Conservation (phyloP, 2,888 invertebrate species). For the Auanema freiburgensis region DNA sequence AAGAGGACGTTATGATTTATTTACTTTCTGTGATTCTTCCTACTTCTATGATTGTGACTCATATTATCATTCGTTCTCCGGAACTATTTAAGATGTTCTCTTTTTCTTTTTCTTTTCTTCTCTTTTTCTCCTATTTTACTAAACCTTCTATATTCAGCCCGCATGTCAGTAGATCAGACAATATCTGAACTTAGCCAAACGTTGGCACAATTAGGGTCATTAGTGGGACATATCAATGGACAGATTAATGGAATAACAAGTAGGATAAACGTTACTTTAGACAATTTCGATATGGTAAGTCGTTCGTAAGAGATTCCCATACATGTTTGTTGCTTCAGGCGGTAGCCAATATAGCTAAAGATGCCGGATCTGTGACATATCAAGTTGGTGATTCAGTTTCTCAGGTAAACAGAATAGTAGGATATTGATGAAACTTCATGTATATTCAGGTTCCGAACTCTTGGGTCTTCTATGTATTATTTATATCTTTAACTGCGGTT, state of each 20-base stretch:
- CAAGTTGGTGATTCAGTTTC: conserved; percentile 59
- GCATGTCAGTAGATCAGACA: conserved; percentile 61
- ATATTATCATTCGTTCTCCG: conserved; percentile 1
- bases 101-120: conserved; percentile 3
- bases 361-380: conserved; percentile 57
- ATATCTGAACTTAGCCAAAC: conserved; percentile 60
- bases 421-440: neutral
- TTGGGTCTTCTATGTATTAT: conserved; percentile 63
- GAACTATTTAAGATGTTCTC: conserved; percentile 3
- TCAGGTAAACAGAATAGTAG: conserved; percentile 38
- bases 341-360: conserved; percentile 57
- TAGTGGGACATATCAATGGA: conserved; percentile 61
- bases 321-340: conserved; percentile 28
- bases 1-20: neutral
- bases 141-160: neutral
- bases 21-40: conserved; percentile 3
- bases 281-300: conserved; percentile 56
- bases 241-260: conserved; percentile 60
- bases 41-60: neutral
- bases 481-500: conserved; percentile 60
- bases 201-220: conserved; percentile 52
- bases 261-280: conserved; percentile 56
- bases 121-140: neutral
- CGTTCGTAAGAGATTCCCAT: neutral
- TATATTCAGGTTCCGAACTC: conserved; percentile 55